Evolutionary conservation across 1,140 invertebrate genomes (phyloP).

Genomic region (Brachionus rubens): DNA sequence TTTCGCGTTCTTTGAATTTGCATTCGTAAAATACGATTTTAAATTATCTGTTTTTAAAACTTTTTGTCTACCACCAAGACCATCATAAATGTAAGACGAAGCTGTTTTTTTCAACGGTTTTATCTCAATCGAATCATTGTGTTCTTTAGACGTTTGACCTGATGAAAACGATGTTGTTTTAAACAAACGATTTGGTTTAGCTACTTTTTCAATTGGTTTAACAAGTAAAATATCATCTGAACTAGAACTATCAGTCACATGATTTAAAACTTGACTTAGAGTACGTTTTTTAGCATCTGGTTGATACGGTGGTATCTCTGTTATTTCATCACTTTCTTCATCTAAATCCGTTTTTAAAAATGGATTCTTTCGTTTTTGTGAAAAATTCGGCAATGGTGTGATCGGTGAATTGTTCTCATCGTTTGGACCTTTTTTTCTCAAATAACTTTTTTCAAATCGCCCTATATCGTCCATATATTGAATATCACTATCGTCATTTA

Average conservation of each 20-base stretch:
- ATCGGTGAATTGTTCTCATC: not conserved
- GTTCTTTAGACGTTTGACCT: not conserved
- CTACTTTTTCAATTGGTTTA: constrained; percentile 24
- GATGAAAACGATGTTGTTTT: constrained; percentile 2
- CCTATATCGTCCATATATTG: constrained; percentile 30
- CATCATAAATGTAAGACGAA: constrained; percentile 15
- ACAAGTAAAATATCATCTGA: constrained; percentile 25
- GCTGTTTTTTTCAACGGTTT: not conserved
- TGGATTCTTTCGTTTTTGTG: constrained; percentile 3
- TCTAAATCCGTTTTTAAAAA: not conserved
- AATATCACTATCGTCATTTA: not conserved
- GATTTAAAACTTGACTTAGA: not conserved
- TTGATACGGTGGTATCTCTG: constrained; percentile 16
- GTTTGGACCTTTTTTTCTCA: constrained; percentile 11
- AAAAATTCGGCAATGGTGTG: not conserved
- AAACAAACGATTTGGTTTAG: not conserved
- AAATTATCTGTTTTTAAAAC: constrained; percentile 8
- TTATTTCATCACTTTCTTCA: constrained; percentile 8
- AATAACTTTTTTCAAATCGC: constrained; percentile 20
- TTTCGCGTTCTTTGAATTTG: constrained; percentile 3
- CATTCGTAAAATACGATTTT: constrained; percentile 10
- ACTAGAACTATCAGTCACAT: not conserved
- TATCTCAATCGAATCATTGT: constrained; percentile 26
- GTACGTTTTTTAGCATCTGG: not conserved
- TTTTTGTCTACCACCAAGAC: constrained; percentile 42